Evolutionary conservation across 2,888 invertebrate genomes (phyloP).

Genomic region (Macrophya annulata): DNA sequence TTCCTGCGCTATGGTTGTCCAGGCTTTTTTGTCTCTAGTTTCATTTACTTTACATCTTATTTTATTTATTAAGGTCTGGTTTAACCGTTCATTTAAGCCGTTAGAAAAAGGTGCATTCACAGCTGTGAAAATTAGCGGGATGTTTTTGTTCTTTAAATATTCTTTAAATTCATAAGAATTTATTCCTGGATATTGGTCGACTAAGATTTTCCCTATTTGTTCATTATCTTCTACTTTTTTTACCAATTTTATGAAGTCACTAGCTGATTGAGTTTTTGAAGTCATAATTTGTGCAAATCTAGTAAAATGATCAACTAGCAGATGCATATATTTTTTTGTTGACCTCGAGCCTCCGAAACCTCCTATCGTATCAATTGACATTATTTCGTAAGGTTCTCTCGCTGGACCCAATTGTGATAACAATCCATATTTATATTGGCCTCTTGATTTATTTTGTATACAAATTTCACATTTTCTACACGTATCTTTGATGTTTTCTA

Average conservation of each 20-base stretch:
- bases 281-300: constrained; percentile 52
- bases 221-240: background rate
- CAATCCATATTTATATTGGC: constrained; percentile 44
- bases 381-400: constrained; percentile 17
- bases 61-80: too few species aligned
- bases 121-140: too few species aligned
- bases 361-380: too few species aligned
- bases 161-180: constrained; percentile 32
- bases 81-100: too few species aligned
- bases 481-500: constrained; percentile 35
- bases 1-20: too few species aligned
- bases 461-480: constrained; percentile 46
- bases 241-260: constrained; percentile 32
- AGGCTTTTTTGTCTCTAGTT: too few species aligned
- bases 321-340: too few species aligned
- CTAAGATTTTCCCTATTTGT: constrained; percentile 3
- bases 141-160: background rate
- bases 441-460: constrained; percentile 50
- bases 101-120: too few species aligned
- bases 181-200: constrained; percentile 25
- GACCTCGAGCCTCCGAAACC: too few species aligned
- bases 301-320: background rate
- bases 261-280: constrained; percentile 54
- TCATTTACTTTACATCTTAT: too few species aligned
- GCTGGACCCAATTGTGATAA: constrained; percentile 50